phyloP scores from a whole-genome alignment of 2,888 invertebrate species.

The Lapara coniferarum region DNA sequence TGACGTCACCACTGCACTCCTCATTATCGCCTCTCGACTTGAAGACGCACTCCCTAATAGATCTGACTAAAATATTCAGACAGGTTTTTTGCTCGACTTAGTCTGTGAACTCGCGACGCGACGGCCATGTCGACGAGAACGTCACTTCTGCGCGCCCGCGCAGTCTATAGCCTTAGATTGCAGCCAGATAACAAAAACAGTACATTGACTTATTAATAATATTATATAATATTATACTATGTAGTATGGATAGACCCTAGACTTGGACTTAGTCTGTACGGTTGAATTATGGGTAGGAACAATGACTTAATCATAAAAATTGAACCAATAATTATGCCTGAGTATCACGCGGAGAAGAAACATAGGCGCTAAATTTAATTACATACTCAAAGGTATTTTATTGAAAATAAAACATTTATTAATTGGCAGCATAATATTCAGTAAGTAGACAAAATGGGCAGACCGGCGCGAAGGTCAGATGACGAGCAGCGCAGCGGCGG shows the following conservation, averaged over 20 bases:
- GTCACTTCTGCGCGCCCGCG: constrained; percentile 53
- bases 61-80: constrained; percentile 62
- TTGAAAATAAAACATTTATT: not conserved
- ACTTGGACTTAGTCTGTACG: not conserved
- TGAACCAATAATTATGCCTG: not conserved
- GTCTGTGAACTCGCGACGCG: constrained; percentile 51
- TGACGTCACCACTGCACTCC: constrained; percentile 81
- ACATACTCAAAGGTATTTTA: not conserved
- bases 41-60: constrained; percentile 68
- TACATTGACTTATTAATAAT: constrained; percentile 24
- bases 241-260: not conserved
- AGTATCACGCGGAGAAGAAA: not conserved
- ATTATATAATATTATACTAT: not conserved
- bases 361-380: not conserved
- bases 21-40: constrained; percentile 79
- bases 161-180: constrained; percentile 41
- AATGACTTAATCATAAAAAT: not conserved
- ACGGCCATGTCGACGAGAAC: constrained; percentile 46
- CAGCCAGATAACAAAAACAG: constrained; percentile 34
- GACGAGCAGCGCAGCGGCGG: constrained; percentile 28
- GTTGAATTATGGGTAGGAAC: not conserved
- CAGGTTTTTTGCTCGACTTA: constrained; percentile 58
- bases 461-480: constrained; percentile 38
- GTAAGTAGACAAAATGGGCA: constrained; percentile 36
- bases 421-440: not conserved